Base-by-base conservation (phyloP, 2,888 invertebrate species). In the Pollenia amentaria region DNA sequence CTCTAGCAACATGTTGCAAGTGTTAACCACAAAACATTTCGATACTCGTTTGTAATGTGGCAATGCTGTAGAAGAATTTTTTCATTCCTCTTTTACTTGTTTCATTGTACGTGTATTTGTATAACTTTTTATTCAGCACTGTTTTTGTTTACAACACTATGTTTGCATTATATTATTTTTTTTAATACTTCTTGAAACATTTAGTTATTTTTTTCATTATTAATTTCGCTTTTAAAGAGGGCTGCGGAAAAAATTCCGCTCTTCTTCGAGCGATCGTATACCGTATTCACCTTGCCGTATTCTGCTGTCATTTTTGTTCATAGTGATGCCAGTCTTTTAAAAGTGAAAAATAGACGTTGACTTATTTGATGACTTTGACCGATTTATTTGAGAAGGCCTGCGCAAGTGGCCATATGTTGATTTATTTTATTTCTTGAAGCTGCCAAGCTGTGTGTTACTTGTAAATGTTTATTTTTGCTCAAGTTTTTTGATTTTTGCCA, bases 41-140 rank as follows among this genome's bases (percentile, higher is more conserved):
- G 85, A 88, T 82, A 87, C 84, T 87, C 85, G 85, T 70, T 77
- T 73, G 44, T 1, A 21, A 69, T 70, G 67, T 82, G 88, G 88
- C 87, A 88, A 88, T 84, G 79, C 87, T 84, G 57, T 69, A 40
- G 9, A 86, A 79, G 79, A 87, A 88, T 88, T 88, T 82, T 77
- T 75, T 75, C 81, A 70, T 82, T 79, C 44, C 29, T 73, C 51
- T 65, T 85, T 80, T 69, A 53, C 64, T 53, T 21, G 46, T 53
- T 55, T 65, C 16, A 29, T 60, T 44, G 14, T 80, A 42, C 64
- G 14, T 65, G 3, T 11, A 29, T 67, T 76, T 38, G 8, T 18
- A 53, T 18, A 57, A 21, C 10, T 60, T 57, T 16, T 42, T 48
- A 16, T 53, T 11, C 7, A 6, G 2, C 57, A 40, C 7, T 60